Conservation (phyloP, 1,140 invertebrate species). For the Apis florea region DNA sequence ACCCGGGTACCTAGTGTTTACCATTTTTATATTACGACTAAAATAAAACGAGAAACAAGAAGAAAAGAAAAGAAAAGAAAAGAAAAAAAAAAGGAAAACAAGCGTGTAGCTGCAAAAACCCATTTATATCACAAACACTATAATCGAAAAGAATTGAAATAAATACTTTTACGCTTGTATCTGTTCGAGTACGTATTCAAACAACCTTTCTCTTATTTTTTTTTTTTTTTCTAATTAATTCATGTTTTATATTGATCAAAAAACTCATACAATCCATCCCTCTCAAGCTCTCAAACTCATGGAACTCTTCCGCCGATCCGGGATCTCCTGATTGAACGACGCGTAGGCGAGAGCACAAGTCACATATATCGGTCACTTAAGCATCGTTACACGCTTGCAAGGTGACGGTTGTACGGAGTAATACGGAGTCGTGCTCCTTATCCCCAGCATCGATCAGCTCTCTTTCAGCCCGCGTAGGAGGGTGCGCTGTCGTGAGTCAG, state of each 20-base stretch:
- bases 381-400: conserved; percentile 17
- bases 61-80: background rate
- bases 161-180: conserved; percentile 51
- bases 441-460: conserved; percentile 55
- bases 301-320: background rate
- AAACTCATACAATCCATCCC: background rate
- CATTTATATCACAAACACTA: conserved; percentile 38
- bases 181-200: background rate
- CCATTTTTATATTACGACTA: conserved; percentile 8
- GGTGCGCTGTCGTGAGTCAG: conserved; percentile 67
- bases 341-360: conserved; percentile 15
- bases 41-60: conserved; percentile 1
- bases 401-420: conserved; percentile 13
- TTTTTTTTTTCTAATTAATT: background rate
- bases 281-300: no score
- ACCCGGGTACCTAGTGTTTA: conserved; percentile 5
- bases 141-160: conserved; percentile 43
- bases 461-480: conserved; percentile 42
- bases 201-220: background rate
- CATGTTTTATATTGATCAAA: background rate
- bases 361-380: conserved; percentile 13
- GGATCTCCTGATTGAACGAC: background rate
- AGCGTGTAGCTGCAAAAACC: conserved; percentile 37
- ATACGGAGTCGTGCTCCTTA: conserved; percentile 22
- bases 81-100: background rate